A percentile compares a stretch with the other conserved stretches of the same genome.
Evolutionary conservation across 2,888 invertebrate genomes (phyloP).

Genomic region (Melanotus villosus): DNA sequence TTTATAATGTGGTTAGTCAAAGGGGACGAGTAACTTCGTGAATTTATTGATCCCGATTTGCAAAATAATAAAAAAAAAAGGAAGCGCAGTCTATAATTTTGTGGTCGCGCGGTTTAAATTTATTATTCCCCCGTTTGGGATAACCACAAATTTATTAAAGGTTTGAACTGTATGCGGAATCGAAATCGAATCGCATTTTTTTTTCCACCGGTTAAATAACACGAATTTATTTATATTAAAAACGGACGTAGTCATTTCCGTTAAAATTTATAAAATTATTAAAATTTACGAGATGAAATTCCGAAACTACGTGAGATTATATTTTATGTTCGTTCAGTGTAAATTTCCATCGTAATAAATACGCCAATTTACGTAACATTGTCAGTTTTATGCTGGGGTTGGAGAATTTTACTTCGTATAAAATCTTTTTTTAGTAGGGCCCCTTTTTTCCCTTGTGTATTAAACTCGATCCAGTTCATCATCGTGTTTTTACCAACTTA

Average conservation of each 20-base stretch:
- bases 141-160: slow-evolving; percentile 19
- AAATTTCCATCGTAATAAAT: slow-evolving; percentile 43
- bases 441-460: slow-evolving; percentile 35
- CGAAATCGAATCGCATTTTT: slow-evolving; percentile 6
- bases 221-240: slow-evolving; percentile 26
- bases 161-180: no score
- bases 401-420: slow-evolving; percentile 38
- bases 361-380: slow-evolving; percentile 43
- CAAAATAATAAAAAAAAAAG: no score
- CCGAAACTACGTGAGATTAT: slow-evolving; percentile 37
- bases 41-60: slow-evolving; percentile 41
- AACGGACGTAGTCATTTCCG: neutral
- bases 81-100: slow-evolving; percentile 19
- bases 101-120: slow-evolving; percentile 1
- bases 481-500: slow-evolving; percentile 24
- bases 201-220: no score
- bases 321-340: slow-evolving; percentile 39
- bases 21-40: slow-evolving; percentile 12
- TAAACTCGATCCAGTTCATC: slow-evolving; percentile 38
- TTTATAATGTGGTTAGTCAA: slow-evolving; percentile 29
- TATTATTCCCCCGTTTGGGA: slow-evolving; percentile 2
- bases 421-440: slow-evolving; percentile 36
- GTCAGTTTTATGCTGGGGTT: slow-evolving; percentile 39
- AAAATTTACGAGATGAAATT: slow-evolving; percentile 35
- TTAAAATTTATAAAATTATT: slow-evolving; percentile 31